These are phyloP conservation scores for Campoplex capitator DNA, from an alignment of 2,888 invertebrate species.

Conservation along the genomic window DNA sequence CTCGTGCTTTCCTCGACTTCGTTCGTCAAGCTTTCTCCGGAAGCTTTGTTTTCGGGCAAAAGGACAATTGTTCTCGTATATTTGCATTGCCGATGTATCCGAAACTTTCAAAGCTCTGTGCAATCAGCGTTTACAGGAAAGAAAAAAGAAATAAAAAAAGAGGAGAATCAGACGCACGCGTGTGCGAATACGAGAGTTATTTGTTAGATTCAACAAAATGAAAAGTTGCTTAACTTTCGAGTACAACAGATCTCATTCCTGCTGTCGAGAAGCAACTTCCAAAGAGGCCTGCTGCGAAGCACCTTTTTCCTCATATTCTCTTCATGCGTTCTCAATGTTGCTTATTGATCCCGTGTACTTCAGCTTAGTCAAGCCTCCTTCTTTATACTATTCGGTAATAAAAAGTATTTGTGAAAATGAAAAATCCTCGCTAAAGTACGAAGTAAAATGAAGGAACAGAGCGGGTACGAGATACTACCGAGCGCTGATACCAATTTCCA, in stretches of 20 bases:
- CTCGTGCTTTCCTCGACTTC: constrained; percentile 36
- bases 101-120: background rate
- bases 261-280: background rate
- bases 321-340: background rate
- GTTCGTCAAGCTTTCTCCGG: constrained; percentile 23
- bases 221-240: background rate
- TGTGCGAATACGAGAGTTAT: background rate
- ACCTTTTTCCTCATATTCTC: background rate
- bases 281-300: background rate
- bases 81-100: constrained; percentile 15
- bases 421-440: background rate
- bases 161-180: background rate
- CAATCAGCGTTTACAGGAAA: background rate
- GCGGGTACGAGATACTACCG: background rate
- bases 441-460: background rate
- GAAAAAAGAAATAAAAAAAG: background rate
- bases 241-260: background rate
- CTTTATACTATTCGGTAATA: too few species aligned
- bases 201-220: background rate
- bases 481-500: constrained; percentile 8
- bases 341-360: background rate
- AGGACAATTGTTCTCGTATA: constrained; percentile 10
- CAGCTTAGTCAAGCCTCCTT: background rate
- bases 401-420: background rate
- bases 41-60: constrained; percentile 12